phyloP scores from a whole-genome alignment of 1,140 invertebrate species.

The Subanguina moxae region DNA sequence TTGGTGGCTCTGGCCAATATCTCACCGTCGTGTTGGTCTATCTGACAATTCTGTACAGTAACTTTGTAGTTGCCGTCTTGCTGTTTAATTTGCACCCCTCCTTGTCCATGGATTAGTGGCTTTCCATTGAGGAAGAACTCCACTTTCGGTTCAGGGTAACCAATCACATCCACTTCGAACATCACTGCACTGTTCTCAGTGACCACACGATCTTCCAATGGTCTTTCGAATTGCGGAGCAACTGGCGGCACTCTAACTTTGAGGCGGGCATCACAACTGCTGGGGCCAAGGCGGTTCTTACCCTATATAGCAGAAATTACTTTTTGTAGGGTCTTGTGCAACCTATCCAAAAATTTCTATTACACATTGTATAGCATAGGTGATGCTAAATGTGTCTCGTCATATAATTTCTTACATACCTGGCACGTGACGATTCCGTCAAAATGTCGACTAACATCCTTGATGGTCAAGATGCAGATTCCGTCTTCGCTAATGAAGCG shows the following conservation, averaged over 20 bases:
- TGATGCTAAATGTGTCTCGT: too few relatives aligned
- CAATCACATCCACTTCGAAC: constrained; percentile 58
- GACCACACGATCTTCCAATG: constrained; percentile 52
- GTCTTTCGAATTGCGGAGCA: constrained; percentile 52
- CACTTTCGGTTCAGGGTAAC: constrained; percentile 55
- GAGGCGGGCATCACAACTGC: constrained; percentile 51
- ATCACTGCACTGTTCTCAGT: constrained; percentile 47
- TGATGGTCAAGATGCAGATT: constrained; percentile 58
- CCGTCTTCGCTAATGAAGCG: constrained; percentile 57
- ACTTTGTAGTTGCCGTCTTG: constrained; percentile 51
- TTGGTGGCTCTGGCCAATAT: constrained; percentile 49
- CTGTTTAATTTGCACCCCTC: constrained; percentile 52
- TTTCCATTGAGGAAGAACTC: constrained; percentile 43
- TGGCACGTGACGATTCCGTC: constrained; percentile 59
- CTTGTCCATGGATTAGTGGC: constrained; percentile 38
- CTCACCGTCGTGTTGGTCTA: constrained; percentile 55
- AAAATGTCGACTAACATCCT: constrained; percentile 57
- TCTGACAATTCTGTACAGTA: constrained; percentile 39
- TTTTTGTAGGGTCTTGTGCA: too few relatives aligned
- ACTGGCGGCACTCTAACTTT: constrained; percentile 50
- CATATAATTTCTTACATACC: constrained; percentile 27
- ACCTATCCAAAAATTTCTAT: too few relatives aligned
- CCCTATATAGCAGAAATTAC: constrained; percentile 28
- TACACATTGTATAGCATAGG: too few relatives aligned
- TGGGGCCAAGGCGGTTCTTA: constrained; percentile 50